Conservation (phyloP, 2,888 invertebrate genomes). For the Drosophila demipolita region DNA sequence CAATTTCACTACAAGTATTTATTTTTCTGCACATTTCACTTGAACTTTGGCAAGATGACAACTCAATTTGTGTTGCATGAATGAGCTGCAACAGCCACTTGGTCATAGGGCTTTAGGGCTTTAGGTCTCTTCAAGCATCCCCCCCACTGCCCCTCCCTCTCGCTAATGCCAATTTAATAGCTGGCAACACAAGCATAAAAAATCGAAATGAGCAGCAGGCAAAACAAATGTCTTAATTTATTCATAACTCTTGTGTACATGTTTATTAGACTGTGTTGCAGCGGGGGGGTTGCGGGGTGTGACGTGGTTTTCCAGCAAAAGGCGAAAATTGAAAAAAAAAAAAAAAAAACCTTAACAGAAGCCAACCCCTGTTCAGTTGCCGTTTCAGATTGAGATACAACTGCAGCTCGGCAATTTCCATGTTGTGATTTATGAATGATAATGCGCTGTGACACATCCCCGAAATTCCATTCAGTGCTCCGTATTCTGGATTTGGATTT, state of each 20-base stretch:
- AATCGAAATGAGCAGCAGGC: slow-evolving; percentile 72
- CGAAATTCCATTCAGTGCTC: slow-evolving; percentile 56
- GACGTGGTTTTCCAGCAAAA: slow-evolving; percentile 1
- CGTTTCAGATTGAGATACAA: slow-evolving; percentile 22
- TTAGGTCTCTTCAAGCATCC: slow-evolving; percentile 1
- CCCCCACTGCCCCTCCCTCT: slow-evolving; percentile 38
- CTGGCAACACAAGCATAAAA: slow-evolving; percentile 46
- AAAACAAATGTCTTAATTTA: slow-evolving; percentile 82
- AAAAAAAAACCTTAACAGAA: slow-evolving; percentile 17
- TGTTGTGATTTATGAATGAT: slow-evolving; percentile 84
- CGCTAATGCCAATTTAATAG: slow-evolving; percentile 83
- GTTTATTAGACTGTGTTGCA: slow-evolving; percentile 67
- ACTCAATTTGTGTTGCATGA: slow-evolving; percentile 23
- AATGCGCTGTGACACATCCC: slow-evolving; percentile 80
- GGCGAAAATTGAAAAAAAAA: slow-evolving; percentile 54
- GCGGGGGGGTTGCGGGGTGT: background rate
- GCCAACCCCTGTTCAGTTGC: slow-evolving; percentile 38
- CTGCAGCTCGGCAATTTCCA: slow-evolving; percentile 71
- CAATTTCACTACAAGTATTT: slow-evolving; percentile 34
- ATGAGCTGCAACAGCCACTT: slow-evolving; percentile 25
- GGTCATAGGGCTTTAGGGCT: slow-evolving; percentile 5
- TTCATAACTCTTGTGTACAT: slow-evolving; percentile 76
- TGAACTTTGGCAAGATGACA: slow-evolving; percentile 23
- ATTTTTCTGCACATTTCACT: slow-evolving; percentile 28
- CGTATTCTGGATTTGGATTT: background rate